phyloP scores from a whole-genome alignment of 2,888 invertebrate species.

The Nemotelus pantherinus region DNA sequence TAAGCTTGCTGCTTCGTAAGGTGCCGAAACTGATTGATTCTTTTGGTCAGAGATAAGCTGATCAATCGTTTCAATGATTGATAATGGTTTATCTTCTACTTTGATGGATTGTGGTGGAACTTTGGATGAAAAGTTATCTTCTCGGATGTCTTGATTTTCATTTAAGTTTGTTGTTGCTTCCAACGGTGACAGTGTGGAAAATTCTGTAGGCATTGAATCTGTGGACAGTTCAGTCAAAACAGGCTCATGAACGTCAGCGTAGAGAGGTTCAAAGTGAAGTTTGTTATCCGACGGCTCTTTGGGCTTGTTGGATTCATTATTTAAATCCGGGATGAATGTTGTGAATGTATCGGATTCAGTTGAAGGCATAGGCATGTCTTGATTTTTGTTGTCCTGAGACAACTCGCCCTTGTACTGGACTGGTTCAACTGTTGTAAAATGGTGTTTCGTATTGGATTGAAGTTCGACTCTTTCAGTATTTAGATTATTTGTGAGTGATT shows the following conservation, averaged over 20 bases:
- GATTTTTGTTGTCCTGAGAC: background rate
- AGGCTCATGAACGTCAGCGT: constrained; percentile 57
- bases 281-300: constrained; percentile 50
- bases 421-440: constrained; percentile 40
- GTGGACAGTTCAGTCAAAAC: constrained; percentile 55
- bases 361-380: background rate
- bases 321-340: constrained; percentile 49
- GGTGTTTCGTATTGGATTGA: constrained; percentile 19
- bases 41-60: constrained; percentile 51
- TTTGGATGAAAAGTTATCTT: background rate
- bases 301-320: constrained; percentile 46
- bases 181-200: background rate
- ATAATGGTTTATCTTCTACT: constrained; percentile 49
- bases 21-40: background rate
- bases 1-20: background rate
- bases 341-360: constrained; percentile 31
- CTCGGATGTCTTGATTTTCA: background rate
- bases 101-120: background rate
- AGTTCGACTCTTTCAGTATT: constrained; percentile 31
- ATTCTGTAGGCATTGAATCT: constrained; percentile 39
- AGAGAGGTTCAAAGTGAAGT: constrained; percentile 57
- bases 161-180: background rate
- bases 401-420: constrained; percentile 44
- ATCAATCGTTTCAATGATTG: constrained; percentile 51
- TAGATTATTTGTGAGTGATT: constrained; percentile 57